These are phyloP conservation scores for Epistrophe eligans DNA, from an alignment of 2,888 invertebrate species.

Conservation along the genomic window DNA sequence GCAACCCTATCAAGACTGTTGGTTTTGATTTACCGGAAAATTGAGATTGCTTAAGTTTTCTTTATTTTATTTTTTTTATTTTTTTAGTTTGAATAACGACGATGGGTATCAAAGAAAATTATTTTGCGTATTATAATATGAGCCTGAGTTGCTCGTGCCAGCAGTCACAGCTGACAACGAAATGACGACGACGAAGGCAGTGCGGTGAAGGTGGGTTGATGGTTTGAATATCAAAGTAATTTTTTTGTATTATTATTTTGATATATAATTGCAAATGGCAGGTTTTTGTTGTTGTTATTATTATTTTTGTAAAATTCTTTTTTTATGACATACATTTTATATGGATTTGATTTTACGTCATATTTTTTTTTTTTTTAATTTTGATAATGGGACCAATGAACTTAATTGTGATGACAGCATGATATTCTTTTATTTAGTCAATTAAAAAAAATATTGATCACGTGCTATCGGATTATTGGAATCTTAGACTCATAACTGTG, in stretches of 20 bases:
- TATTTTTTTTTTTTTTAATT: not conserved
- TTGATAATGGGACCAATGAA: not conserved
- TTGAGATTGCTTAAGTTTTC: conserved; percentile 33
- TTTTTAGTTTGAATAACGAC: conserved; percentile 3
- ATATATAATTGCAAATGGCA: not conserved
- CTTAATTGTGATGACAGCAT: not conserved
- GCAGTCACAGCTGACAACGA: not conserved
- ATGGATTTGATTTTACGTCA: not conserved
- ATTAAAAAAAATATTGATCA: not conserved
- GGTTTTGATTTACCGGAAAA: conserved; percentile 34
- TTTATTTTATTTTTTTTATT: not conserved
- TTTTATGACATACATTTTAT: not conserved
- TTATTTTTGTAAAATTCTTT: not conserved
- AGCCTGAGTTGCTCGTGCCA: not conserved
- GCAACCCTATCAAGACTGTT: not conserved
- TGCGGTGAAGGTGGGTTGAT: not conserved
- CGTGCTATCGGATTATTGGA: too few relatives aligned
- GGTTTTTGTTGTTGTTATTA: conserved; percentile 5
- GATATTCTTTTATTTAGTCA: not conserved
- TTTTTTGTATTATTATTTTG: not conserved
- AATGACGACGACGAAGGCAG: not conserved
- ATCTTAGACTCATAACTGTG: too few relatives aligned
- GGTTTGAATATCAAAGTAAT: not conserved
- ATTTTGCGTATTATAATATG: conserved; percentile 16
- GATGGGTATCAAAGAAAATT: conserved; percentile 17